Percentiles rank a stretch among this genome's conserved stretches.
These are phyloP conservation scores for Phocides pigmalion DNA, from an alignment of 1,140 invertebrate genomes.

Conservation along the genomic window DNA sequence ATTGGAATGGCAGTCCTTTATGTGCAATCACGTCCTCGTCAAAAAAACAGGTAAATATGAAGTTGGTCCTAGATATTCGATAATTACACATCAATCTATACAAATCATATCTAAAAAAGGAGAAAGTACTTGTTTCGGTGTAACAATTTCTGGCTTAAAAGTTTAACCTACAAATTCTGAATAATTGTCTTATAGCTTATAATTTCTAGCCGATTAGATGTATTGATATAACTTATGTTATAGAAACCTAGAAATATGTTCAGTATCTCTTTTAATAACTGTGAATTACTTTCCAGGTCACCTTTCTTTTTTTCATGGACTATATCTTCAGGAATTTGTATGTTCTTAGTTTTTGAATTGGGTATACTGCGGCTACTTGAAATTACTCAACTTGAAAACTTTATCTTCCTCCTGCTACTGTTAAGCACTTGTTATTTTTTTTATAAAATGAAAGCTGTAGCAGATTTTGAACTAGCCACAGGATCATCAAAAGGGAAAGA, in stretches of 20 bases:
- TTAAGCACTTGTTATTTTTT: conserved; percentile 84
- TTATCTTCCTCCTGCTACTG: conserved; percentile 85
- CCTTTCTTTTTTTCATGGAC: conserved; percentile 89
- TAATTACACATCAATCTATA: no score
- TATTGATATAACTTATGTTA: no score
- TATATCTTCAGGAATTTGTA: conserved; percentile 85
- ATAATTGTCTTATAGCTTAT: no score
- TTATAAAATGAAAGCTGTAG: conserved; percentile 84
- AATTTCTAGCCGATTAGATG: no score
- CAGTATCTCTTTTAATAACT: background rate
- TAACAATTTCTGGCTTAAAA: no score
- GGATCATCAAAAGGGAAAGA: conserved; percentile 68
- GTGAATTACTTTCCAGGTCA: conserved; percentile 72
- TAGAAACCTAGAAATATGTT: no score
- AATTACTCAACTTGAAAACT: conserved; percentile 88
- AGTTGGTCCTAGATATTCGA: background rate
- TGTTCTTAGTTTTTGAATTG: conserved; percentile 88
- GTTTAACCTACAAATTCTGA: no score
- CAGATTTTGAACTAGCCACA: conserved; percentile 66
- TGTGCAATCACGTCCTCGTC: conserved; percentile 84
- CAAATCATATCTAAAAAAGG: no score
- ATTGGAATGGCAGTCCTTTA: conserved; percentile 86
- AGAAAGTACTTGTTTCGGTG: no score
- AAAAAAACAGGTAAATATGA: conserved; percentile 80
- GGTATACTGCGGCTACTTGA: conserved; percentile 86